Percentiles rank a stretch among this genome's conserved stretches.
phyloP scores from a whole-genome alignment of 2,888 invertebrate species.

The Andrena flavipes region DNA sequence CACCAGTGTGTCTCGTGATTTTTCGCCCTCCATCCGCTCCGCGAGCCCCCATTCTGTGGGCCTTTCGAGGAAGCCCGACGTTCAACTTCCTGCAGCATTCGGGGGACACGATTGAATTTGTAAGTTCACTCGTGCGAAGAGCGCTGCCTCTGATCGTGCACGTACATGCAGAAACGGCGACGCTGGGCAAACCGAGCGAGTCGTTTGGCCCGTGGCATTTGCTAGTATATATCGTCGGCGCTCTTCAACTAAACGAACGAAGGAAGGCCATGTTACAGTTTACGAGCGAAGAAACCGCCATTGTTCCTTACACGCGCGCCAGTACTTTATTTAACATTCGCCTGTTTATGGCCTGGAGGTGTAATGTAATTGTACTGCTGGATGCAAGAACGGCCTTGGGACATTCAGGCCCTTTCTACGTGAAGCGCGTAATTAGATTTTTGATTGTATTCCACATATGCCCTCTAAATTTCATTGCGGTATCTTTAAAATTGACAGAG shows the following conservation, averaged over 20 bases:
- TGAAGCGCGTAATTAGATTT: too few relatives aligned
- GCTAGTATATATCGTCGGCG: conserved; percentile 15
- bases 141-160: conserved; percentile 42
- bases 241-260: conserved; percentile 8
- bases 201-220: conserved; percentile 34
- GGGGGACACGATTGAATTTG: conserved; percentile 76
- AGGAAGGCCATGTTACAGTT: background rate
- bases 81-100: conserved; percentile 48
- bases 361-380: too few relatives aligned
- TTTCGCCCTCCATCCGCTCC: conserved; percentile 19
- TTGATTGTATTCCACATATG: too few relatives aligned
- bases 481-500: too few relatives aligned
- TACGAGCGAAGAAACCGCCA: background rate
- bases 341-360: background rate
- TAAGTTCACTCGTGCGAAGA: conserved; percentile 68
- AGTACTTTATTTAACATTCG: background rate
- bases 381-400: too few relatives aligned
- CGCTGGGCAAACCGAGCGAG: conserved; percentile 30
- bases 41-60: background rate
- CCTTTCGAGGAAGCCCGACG: conserved; percentile 11
- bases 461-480: too few relatives aligned
- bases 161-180: conserved; percentile 8
- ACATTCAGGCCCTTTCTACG: too few relatives aligned
- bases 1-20: conserved; percentile 44
- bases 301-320: background rate